phyloP scores from a whole-genome alignment of 2,797 vertebrate genomes.

The Peromyscus aztecus region DNA sequence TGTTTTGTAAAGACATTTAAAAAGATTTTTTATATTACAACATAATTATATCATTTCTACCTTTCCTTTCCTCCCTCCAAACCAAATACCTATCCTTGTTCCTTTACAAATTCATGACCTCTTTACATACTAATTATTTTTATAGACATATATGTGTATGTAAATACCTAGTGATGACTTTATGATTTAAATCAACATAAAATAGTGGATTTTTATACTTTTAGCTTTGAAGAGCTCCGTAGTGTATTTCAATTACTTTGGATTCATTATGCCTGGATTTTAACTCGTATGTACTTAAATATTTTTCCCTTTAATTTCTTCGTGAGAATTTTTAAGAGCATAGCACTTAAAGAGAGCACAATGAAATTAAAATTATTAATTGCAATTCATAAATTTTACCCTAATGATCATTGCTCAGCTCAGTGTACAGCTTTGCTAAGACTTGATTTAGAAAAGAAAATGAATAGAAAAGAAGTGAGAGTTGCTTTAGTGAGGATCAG shows the following conservation, averaged over 20 bases:
- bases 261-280: neutral
- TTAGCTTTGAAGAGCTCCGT: neutral
- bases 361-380: neutral
- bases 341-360: neutral
- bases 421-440: neutral
- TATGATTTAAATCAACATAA: neutral
- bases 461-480: neutral
- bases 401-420: neutral
- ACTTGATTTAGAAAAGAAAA: neutral
- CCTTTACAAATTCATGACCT: neutral
- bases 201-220: neutral
- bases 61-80: neutral
- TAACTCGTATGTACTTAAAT: neutral
- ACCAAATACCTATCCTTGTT: neutral
- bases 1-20: neutral
- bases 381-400: neutral
- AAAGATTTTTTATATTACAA: neutral
- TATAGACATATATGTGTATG: neutral
- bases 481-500: neutral
- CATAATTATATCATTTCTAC: neutral
- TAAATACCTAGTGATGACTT: neutral
- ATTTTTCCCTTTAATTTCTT: constrained; percentile 19
- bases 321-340: neutral
- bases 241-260: constrained; percentile 22
- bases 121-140: neutral